These are phyloP conservation scores for Pseudomyrmex gracilis DNA, from an alignment of 1,140 invertebrate species.

Conservation along the genomic window DNA sequence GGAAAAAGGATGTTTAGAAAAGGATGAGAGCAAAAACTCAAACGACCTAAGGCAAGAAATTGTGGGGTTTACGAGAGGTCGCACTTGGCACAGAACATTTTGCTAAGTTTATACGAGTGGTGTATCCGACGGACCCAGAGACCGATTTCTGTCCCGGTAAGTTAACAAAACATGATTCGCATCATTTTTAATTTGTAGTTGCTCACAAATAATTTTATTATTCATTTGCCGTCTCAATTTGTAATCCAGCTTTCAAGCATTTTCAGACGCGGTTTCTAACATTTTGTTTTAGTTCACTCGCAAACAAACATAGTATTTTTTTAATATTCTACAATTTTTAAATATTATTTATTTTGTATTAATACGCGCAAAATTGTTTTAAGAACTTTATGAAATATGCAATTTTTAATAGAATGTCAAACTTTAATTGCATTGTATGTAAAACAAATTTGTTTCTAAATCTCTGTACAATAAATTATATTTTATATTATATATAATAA, in stretches of 20 bases:
- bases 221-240: slow-evolving; percentile 19
- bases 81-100: slow-evolving; percentile 60
- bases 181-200: slow-evolving; percentile 12
- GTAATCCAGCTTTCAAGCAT: background rate
- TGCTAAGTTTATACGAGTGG: slow-evolving; percentile 31
- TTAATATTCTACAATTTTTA: too few species aligned
- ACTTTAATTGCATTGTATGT: too few species aligned
- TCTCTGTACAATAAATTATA: background rate
- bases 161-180: slow-evolving; percentile 49
- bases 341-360: too few species aligned
- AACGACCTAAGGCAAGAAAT: slow-evolving; percentile 78
- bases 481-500: background rate
- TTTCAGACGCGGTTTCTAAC: too few species aligned
- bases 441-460: too few species aligned
- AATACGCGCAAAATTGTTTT: too few species aligned
- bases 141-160: slow-evolving; percentile 61
- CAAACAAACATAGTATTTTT: too few species aligned
- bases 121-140: slow-evolving; percentile 64
- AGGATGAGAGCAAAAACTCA: slow-evolving; percentile 72
- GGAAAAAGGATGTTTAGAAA: slow-evolving; percentile 66
- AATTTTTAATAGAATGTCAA: too few species aligned
- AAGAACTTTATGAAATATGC: too few species aligned
- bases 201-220: slow-evolving; percentile 2
- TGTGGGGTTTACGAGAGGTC: slow-evolving; percentile 80
- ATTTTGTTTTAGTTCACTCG: too few species aligned